Conservation (phyloP, 2,888 invertebrate species). For the Apamea crenata region DNA sequence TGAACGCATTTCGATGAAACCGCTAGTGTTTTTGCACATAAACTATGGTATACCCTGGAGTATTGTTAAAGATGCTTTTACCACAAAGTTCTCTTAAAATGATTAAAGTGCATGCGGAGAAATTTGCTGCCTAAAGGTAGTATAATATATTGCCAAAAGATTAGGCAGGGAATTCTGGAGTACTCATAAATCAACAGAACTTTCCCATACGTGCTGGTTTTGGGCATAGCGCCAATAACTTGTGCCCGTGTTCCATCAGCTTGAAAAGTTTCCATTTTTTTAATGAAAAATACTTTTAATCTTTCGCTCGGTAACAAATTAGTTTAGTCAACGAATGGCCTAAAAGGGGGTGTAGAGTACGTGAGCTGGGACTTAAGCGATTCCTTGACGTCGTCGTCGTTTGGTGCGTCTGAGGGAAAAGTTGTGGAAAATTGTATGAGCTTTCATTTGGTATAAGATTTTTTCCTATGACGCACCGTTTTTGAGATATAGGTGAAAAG, state of each 20-base stretch:
- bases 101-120: background rate
- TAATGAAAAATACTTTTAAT: background rate
- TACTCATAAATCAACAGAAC: slow-evolving; percentile 11
- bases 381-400: too few relatives aligned
- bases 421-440: too few relatives aligned
- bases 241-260: background rate
- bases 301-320: background rate
- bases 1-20: background rate
- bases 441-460: too few relatives aligned
- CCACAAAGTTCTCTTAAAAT: background rate
- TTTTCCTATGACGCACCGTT: too few relatives aligned
- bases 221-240: slow-evolving; percentile 21
- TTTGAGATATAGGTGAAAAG: too few relatives aligned
- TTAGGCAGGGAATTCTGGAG: background rate
- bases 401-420: background rate
- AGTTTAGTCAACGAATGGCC: background rate
- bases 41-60: background rate
- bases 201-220: background rate
- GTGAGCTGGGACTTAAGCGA: background rate
- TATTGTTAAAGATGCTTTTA: background rate
- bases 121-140: background rate
- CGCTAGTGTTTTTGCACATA: background rate
- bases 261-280: background rate
- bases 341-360: background rate
- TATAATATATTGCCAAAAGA: slow-evolving; percentile 1